Evolutionary conservation across 1,140 invertebrate species (phyloP).

Genomic region (Caerostris darwini): DNA sequence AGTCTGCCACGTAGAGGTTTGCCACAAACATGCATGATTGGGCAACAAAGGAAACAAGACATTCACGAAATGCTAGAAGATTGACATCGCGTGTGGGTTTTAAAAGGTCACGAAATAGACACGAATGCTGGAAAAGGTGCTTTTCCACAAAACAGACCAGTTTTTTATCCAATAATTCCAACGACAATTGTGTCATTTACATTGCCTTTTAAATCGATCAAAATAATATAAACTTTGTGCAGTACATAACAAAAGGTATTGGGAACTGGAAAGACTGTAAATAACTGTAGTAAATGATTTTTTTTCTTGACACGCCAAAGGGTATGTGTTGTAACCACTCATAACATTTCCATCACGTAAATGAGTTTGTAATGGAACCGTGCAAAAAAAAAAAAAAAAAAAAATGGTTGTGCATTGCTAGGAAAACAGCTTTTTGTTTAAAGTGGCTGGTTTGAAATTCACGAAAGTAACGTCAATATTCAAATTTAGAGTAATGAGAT

Average conservation of each 20-base stretch:
- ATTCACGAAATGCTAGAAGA: not conserved
- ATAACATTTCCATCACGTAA: not conserved
- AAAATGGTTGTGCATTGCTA: not conserved
- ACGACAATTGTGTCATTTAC: not conserved
- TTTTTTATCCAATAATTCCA: not conserved
- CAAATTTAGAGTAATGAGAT: no score
- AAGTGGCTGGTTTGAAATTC: not conserved
- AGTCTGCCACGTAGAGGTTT: not conserved
- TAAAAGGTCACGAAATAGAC: not conserved
- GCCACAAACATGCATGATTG: not conserved
- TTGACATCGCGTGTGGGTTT: slow-evolving; percentile 17
- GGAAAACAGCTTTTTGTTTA: not conserved
- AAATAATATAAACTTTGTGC: not conserved
- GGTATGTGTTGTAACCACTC: not conserved
- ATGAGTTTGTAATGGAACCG: not conserved
- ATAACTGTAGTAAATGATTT: not conserved
- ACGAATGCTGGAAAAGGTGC: not conserved
- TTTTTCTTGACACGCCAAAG: no score
- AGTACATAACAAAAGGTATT: not conserved
- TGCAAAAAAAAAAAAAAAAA: not conserved
- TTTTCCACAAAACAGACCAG: not conserved
- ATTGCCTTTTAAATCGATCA: not conserved
- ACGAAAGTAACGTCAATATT: no score
- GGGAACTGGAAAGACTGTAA: not conserved
- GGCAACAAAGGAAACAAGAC: slow-evolving; percentile 25